Conservation (phyloP, 2,113 vertebrate genomes). For the Haplochromis vanheusdeni region DNA sequence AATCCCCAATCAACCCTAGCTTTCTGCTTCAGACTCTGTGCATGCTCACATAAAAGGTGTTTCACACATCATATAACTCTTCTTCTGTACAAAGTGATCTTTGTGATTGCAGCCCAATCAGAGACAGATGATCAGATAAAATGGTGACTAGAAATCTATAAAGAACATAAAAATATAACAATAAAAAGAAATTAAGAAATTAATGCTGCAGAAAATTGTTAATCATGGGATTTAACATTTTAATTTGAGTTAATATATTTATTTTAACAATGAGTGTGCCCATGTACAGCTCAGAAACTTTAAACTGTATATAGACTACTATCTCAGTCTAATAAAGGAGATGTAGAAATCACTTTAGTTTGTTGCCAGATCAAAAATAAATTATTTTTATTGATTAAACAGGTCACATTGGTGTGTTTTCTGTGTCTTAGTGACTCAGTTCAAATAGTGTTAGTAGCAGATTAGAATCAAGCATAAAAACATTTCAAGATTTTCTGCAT, state of each 20-base stretch:
- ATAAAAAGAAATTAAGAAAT: not conserved
- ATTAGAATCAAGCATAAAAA: not conserved
- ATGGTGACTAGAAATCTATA: not conserved
- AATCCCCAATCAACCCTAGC: not conserved
- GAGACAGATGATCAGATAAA: not conserved
- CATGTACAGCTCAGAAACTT: not conserved
- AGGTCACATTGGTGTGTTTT: not conserved
- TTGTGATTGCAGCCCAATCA: not conserved
- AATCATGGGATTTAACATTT: not conserved
- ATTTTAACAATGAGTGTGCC: not conserved
- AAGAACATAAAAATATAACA: not conserved
- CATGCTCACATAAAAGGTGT: not conserved
- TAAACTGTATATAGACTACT: not conserved
- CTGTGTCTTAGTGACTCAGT: not conserved
- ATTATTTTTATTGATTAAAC: not conserved
- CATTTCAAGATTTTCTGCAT: not conserved
- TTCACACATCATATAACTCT: not conserved
- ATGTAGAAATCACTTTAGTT: not conserved
- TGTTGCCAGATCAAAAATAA: not conserved
- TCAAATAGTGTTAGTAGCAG: not conserved
- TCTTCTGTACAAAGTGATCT: not conserved
- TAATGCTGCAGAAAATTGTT: not conserved
- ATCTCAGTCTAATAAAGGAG: not conserved
- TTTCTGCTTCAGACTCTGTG: not conserved
- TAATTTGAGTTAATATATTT: not conserved